These are phyloP conservation scores for Abrostola triplasia DNA, from an alignment of 2,888 invertebrate genomes.

Conservation along the genomic window DNA sequence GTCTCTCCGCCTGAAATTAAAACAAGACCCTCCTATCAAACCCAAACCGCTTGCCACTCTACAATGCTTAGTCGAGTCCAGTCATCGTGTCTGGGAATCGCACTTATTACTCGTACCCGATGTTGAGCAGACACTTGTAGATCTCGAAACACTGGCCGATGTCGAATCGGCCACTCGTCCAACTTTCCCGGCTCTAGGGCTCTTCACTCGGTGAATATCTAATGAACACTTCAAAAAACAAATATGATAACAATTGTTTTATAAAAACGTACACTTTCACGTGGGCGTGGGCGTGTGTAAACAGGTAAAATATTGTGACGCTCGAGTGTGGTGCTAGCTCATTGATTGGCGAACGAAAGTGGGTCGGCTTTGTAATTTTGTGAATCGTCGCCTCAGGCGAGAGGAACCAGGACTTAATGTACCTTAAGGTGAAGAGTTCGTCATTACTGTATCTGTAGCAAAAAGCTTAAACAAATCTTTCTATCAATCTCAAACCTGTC, in stretches of 20 bases:
- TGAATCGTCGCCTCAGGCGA: neutral
- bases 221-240: constrained; percentile 73
- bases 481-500: too few relatives aligned
- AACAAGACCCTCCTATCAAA: constrained; percentile 9
- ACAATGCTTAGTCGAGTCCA: constrained; percentile 59
- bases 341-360: constrained; percentile 41
- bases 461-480: too few relatives aligned
- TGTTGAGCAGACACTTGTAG: constrained; percentile 63
- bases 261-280: constrained; percentile 55
- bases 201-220: constrained; percentile 73
- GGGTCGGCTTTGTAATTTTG: constrained; percentile 39
- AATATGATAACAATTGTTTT: constrained; percentile 64
- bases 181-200: constrained; percentile 71
- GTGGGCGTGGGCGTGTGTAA: constrained; percentile 37
- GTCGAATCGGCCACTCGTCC: constrained; percentile 75
- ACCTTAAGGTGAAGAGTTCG: too few relatives aligned
- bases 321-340: constrained; percentile 20
- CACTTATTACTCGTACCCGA: constrained; percentile 67
- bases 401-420: too few relatives aligned
- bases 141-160: constrained; percentile 76
- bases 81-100: constrained; percentile 80
- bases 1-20: neutral
- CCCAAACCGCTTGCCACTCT: constrained; percentile 46
- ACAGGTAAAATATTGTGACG: constrained; percentile 32
- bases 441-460: too few relatives aligned